A percentile compares a stretch with the other conserved stretches of the same genome.
Evolutionary conservation across 2,797 vertebrate species (phyloP).

Genomic region (Phylloscopus collybita): DNA sequence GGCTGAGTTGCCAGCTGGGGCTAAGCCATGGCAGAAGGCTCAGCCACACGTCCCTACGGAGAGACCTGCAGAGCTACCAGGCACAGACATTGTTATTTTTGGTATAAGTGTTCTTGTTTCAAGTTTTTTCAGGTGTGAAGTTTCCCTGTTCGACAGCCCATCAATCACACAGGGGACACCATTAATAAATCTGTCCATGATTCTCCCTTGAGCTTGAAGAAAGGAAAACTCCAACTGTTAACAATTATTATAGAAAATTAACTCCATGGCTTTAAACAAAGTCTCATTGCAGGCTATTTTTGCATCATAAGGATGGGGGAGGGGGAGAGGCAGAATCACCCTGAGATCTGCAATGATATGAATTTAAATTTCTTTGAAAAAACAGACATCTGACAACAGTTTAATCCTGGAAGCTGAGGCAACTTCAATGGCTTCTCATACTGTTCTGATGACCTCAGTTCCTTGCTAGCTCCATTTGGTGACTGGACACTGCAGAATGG

Average conservation of each 20-base stretch:
- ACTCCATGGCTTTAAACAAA: conserved; percentile 58
- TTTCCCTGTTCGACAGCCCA: conserved; percentile 52
- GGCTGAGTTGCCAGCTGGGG: neutral
- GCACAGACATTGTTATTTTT: neutral
- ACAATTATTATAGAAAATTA: conserved; percentile 67
- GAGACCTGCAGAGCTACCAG: neutral
- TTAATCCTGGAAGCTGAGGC: neutral
- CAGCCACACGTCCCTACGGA: neutral
- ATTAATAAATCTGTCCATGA: conserved; percentile 67
- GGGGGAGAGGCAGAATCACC: neutral
- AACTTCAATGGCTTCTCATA: neutral
- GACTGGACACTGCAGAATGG: neutral
- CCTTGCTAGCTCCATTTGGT: neutral
- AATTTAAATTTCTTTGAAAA: neutral
- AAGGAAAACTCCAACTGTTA: conserved; percentile 67
- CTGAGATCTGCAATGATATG: neutral
- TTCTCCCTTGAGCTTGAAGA: conserved; percentile 57
- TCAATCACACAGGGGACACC: conserved; percentile 57
- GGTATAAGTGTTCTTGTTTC: conserved; percentile 55
- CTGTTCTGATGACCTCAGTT: neutral
- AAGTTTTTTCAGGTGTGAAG: conserved; percentile 66
- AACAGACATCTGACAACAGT: neutral
- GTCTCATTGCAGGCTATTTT: conserved; percentile 46
- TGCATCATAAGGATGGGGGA: neutral
- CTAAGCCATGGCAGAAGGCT: neutral